phyloP scores from a whole-genome alignment of 2,797 vertebrate species.

The Spinus olivaceus region DNA sequence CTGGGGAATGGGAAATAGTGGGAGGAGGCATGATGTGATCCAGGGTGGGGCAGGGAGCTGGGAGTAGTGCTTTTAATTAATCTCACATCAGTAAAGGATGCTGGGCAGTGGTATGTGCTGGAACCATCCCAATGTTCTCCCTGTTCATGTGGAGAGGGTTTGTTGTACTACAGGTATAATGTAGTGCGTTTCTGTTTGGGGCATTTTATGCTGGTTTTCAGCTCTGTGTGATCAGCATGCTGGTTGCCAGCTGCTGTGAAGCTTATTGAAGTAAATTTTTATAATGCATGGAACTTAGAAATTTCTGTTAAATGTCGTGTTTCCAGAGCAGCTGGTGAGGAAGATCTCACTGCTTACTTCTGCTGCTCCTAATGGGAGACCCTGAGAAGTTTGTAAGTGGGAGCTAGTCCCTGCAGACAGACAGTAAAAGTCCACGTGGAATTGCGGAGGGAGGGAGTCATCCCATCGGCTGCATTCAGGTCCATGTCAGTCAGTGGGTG shows the following conservation, averaged over 20 bases:
- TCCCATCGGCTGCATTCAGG: rapidly evolving
- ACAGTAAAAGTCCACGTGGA: not conserved
- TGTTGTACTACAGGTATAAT: not conserved
- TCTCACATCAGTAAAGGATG: not conserved
- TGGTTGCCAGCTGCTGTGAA: not conserved
- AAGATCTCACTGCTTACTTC: not conserved
- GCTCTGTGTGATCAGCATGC: rapidly evolving
- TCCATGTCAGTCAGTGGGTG: not conserved
- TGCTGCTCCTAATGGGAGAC: not conserved
- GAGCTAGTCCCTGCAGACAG: not conserved
- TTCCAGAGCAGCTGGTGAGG: not conserved
- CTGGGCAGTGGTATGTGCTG: not conserved
- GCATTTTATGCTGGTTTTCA: not conserved
- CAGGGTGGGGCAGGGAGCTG: not conserved
- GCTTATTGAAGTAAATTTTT: not conserved
- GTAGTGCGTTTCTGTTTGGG: rapidly evolving
- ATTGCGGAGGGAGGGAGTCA: rapidly evolving
- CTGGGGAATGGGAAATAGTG: not conserved
- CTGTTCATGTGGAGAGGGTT: rapidly evolving
- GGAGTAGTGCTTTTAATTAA: not conserved
- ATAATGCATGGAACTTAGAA: not conserved
- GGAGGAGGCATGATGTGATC: not conserved
- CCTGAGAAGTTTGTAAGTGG: not conserved
- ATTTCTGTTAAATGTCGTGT: not conserved
- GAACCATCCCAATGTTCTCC: not conserved